phyloP scores from a whole-genome alignment of 2,797 vertebrate species.

The Limnodromus scolopaceus region DNA sequence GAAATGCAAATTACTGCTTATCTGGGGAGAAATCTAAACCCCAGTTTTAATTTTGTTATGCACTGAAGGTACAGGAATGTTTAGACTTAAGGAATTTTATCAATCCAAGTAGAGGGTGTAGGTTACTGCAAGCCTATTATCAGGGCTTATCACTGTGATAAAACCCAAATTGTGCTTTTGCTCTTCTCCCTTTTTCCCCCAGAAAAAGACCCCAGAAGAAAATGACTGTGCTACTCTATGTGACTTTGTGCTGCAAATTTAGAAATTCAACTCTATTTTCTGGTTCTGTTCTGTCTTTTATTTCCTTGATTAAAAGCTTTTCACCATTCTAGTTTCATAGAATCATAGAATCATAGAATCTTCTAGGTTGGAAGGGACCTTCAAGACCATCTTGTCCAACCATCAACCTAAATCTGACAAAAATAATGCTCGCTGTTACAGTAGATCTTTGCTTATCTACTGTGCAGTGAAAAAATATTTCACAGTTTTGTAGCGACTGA shows the following conservation, averaged over 20 bases:
- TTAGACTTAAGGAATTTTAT: background rate
- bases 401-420: too few species aligned
- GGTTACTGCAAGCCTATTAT: background rate
- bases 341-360: too few species aligned
- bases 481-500: slow-evolving; percentile 1
- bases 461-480: slow-evolving; percentile 44
- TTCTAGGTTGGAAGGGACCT: too few species aligned
- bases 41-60: background rate
- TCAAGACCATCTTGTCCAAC: too few species aligned
- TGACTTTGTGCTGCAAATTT: background rate
- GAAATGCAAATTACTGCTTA: background rate
- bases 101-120: background rate
- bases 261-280: background rate
- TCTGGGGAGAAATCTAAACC: background rate
- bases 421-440: too few species aligned
- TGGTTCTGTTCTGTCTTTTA: background rate
- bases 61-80: background rate
- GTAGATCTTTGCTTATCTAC: background rate
- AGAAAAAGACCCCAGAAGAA: background rate
- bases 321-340: background rate
- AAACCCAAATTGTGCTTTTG: background rate
- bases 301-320: slow-evolving; percentile 12
- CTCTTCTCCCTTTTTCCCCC: background rate
- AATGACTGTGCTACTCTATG: background rate
- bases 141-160: background rate